Base-by-base conservation (phyloP, 30 jellyfish, hydroid and myxozoan genomes). In the Hydractinia echinata region DNA sequence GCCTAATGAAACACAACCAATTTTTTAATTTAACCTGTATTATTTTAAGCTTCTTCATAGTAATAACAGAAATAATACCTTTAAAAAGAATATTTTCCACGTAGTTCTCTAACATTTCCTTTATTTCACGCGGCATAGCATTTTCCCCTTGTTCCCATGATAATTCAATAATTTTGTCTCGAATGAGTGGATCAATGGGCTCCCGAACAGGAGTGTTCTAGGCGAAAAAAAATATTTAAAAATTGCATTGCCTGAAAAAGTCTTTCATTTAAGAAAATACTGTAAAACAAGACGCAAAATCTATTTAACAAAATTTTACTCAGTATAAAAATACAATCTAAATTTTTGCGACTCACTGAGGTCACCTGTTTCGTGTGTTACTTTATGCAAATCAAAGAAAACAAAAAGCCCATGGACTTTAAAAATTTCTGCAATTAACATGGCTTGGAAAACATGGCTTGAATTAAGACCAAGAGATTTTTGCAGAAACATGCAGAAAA, bases 131-230 rank as follows among this genome's bases (percentile, higher is more conserved):
- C 18, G 76, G 81, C 55, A 77, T 54, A 54, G 76, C 56, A 8
- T 60, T 55, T 51, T 77, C 85, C 8, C 85, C 85, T 13, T 18
- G 60, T 14, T 54, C 60, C 85, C 85, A 77, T 52, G 85, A 54
- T 6, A 77, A 66, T 56, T 77, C 85, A 58, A 77, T 77, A 56
- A 77, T 77, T 56, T 77, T 77, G 48, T 77, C 85, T 50, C 81
- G 44, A 18, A 77, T 77, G 5, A 77, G 16, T 16, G 85, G 85
- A 77, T 77, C 85, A 51, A 77, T 77, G 19, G 85, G 85, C 52
- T 77, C 85, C 21, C 76, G 76, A 58, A 77, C 80, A 58, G 76
- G 81, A 16, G 85, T 77, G 53, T 77, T 60, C 85, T 77, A 30
- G 76, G 15, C 53, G n/a, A n/a, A 53, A 77, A 55, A 20, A 76